Conservation (phyloP, 2,797 vertebrate species). For the Heliangelus exortis region DNA sequence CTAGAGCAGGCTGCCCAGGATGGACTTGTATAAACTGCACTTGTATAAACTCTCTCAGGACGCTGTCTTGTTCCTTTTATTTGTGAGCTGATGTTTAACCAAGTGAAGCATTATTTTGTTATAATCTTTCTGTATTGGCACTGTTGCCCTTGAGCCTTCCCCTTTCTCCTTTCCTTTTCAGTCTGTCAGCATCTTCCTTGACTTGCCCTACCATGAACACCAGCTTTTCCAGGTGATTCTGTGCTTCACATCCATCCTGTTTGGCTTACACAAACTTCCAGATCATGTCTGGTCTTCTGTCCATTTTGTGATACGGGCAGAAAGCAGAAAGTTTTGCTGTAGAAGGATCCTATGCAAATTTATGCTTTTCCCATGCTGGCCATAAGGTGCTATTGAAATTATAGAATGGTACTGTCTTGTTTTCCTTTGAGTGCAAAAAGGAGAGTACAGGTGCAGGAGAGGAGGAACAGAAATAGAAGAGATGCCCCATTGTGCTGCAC, state of each 20-base stretch:
- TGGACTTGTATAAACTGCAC: too few relatives aligned
- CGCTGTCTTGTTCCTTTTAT: background rate
- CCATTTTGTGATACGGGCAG: background rate
- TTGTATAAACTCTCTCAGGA: background rate
- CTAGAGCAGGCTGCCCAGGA: too few relatives aligned
- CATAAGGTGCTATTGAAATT: background rate
- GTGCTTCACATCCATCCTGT: rapidly evolving
- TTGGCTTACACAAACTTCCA: background rate
- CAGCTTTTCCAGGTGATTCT: background rate
- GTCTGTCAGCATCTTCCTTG: background rate
- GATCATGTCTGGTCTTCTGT: background rate
- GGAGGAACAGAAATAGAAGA: background rate
- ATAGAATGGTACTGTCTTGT: background rate
- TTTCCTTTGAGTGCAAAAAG: background rate
- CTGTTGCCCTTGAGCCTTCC: background rate
- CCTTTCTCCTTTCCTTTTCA: background rate
- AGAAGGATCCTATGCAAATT: background rate
- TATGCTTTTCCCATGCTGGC: background rate
- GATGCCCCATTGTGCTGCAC: background rate
- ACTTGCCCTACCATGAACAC: background rate
- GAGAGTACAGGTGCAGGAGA: background rate
- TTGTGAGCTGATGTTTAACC: background rate
- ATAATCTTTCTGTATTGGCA: background rate
- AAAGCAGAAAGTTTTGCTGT: background rate
- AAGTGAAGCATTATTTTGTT: background rate